phyloP scores from a whole-genome alignment of 2,888 invertebrate species.

The Acronicta psi region DNA sequence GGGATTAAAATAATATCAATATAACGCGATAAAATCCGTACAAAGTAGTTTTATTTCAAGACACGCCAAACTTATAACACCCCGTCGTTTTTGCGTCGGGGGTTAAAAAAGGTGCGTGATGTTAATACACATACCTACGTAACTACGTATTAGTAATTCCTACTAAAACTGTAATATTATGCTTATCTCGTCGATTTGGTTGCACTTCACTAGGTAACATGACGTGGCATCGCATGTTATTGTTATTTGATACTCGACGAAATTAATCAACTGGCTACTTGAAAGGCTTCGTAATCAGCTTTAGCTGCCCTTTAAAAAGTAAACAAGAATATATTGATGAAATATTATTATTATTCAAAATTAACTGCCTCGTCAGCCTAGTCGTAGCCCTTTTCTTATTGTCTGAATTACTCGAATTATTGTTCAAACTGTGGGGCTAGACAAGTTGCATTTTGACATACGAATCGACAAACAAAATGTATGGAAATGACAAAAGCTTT shows the following conservation, averaged over 20 bases:
- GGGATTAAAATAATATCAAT: too few relatives aligned
- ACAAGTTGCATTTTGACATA: too few relatives aligned
- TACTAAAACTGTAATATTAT: neutral
- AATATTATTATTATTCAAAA: neutral
- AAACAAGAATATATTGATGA: neutral
- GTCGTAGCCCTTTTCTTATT: too few relatives aligned
- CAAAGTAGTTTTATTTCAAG: too few relatives aligned
- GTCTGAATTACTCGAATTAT: too few relatives aligned
- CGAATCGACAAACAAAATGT: too few relatives aligned
- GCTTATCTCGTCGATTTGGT: slow-evolving; percentile 10
- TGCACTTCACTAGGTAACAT: slow-evolving; percentile 6
- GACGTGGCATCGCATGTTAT: slow-evolving; percentile 19
- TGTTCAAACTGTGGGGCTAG: too few relatives aligned
- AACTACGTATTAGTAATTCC: neutral
- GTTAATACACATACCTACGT: neutral
- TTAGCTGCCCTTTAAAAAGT: slow-evolving; percentile 17
- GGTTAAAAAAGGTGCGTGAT: neutral
- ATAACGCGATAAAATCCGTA: too few relatives aligned
- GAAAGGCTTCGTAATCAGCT: slow-evolving; percentile 12
- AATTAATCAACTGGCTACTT: slow-evolving; percentile 30
- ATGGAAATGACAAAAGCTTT: too few relatives aligned
- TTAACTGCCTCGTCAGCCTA: too few relatives aligned
- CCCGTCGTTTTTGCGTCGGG: too few relatives aligned
- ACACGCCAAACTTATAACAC: too few relatives aligned
- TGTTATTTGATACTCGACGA: slow-evolving; percentile 28